These are phyloP conservation scores for Heterodera filipjevi DNA, from an alignment of 2,888 invertebrate species.

Conservation along the genomic window DNA sequence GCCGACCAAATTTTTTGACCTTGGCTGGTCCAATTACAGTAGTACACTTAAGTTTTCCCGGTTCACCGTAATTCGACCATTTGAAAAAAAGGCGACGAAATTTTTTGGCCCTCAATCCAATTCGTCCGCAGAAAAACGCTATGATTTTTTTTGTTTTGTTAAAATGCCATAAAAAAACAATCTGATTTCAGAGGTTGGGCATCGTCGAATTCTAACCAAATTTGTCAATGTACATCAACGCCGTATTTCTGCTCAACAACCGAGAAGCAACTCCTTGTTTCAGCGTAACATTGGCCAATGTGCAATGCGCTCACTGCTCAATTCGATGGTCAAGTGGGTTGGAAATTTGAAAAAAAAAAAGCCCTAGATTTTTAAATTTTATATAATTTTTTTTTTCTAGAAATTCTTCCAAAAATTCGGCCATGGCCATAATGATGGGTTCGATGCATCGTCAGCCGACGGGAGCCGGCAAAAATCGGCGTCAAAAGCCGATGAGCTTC, in stretches of 20 bases:
- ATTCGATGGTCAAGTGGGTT: slow-evolving; percentile 39
- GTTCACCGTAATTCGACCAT: no score
- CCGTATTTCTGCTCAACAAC: slow-evolving; percentile 28
- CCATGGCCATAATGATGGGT: slow-evolving; percentile 8
- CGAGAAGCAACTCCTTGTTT: slow-evolving; percentile 16
- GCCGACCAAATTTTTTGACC: no score
- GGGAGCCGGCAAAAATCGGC: background rate
- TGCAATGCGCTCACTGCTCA: slow-evolving; percentile 41
- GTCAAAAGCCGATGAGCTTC: slow-evolving; percentile 34
- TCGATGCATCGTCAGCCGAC: background rate
- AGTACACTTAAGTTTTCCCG: no score
- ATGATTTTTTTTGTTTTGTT: no score
- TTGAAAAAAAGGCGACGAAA: no score
- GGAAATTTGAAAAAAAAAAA: background rate
- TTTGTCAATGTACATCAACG: slow-evolving; percentile 32
- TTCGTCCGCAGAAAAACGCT: no score
- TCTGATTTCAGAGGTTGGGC: slow-evolving; percentile 36
- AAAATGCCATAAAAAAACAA: no score
- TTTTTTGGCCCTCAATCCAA: no score
- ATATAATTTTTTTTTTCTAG: slow-evolving; percentile 3
- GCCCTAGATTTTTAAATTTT: background rate
- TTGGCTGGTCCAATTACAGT: no score
- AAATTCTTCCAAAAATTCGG: slow-evolving; percentile 17
- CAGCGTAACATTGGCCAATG: slow-evolving; percentile 46
- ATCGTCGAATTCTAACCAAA: slow-evolving; percentile 45